phyloP scores from a whole-genome alignment of 2,113 vertebrate genomes.

The Antechinus flavipes region DNA sequence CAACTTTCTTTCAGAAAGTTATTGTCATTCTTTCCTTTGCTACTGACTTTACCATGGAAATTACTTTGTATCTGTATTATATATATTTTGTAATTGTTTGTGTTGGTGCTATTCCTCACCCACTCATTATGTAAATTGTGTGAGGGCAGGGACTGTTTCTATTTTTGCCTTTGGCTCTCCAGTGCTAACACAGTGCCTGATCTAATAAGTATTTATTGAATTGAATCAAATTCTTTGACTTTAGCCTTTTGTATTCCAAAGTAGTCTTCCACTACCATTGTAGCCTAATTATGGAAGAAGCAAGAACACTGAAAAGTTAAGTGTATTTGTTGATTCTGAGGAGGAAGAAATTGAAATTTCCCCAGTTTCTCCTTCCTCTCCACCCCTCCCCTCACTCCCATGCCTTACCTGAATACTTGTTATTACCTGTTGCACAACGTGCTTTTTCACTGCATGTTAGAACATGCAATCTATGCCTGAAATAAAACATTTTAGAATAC shows the following conservation, averaged over 20 bases:
- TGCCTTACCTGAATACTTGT: not conserved
- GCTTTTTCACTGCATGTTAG: not conserved
- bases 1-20: not conserved
- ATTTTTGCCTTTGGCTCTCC: not conserved
- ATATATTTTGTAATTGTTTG: not conserved
- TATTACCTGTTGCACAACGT: not conserved
- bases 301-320: not conserved
- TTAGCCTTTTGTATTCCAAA: not conserved
- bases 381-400: too few relatives aligned
- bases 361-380: not conserved
- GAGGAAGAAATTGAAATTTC: not conserved
- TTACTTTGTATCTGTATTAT: not conserved
- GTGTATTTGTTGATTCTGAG: not conserved
- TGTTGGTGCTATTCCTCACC: not conserved
- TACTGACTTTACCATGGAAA: not conserved
- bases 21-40: not conserved
- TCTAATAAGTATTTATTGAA: not conserved
- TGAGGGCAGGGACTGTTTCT: not conserved
- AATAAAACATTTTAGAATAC: not conserved
- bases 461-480: not conserved
- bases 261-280: not conserved
- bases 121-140: not conserved
- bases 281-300: not conserved
- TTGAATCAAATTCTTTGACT: not conserved
- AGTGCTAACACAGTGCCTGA: not conserved